Evolutionary conservation across 1,140 invertebrate species (phyloP).

Genomic region (Steinernema khuongi): DNA sequence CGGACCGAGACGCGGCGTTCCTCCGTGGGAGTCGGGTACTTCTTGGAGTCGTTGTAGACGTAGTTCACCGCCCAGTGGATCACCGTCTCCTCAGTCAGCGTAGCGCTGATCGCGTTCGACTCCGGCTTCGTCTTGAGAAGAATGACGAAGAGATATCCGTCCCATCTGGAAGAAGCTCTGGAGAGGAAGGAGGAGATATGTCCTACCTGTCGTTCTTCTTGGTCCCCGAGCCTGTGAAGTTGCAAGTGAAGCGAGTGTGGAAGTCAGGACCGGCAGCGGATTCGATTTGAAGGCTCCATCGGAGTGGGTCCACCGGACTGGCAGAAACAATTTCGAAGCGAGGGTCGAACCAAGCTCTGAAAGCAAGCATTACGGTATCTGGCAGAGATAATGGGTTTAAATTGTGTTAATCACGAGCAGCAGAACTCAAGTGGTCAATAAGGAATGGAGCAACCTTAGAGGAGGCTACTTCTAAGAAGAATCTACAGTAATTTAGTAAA

Average conservation of each 20-base stretch:
- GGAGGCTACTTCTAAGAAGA: too few species aligned
- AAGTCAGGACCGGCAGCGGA: slow-evolving; percentile 27
- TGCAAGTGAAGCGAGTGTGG: slow-evolving; percentile 32
- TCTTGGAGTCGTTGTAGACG: background rate
- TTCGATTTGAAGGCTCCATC: slow-evolving; percentile 29
- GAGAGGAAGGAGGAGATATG: background rate
- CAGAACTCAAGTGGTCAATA: too few species aligned
- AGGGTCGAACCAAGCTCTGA: slow-evolving; percentile 33
- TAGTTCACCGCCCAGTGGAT: slow-evolving; percentile 9
- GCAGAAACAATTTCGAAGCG: slow-evolving; percentile 32
- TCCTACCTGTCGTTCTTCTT: slow-evolving; percentile 24
- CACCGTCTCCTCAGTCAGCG: background rate
- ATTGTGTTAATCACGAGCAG: too few species aligned
- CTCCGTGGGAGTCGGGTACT: background rate
- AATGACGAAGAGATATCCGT: slow-evolving; percentile 32
- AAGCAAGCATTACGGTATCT: background rate
- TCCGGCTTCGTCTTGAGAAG: slow-evolving; percentile 26
- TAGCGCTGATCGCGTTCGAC: slow-evolving; percentile 26
- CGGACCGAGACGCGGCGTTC: background rate
- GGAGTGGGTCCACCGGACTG: slow-evolving; percentile 17
- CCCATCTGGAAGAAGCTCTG: slow-evolving; percentile 26
- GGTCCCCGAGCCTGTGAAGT: background rate
- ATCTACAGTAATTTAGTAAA: too few species aligned
- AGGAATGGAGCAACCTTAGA: too few species aligned
- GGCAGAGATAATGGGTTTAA: background rate